Base-by-base conservation (phyloP, 2,113 vertebrate genomes). In the Nycticorax nycticorax region DNA sequence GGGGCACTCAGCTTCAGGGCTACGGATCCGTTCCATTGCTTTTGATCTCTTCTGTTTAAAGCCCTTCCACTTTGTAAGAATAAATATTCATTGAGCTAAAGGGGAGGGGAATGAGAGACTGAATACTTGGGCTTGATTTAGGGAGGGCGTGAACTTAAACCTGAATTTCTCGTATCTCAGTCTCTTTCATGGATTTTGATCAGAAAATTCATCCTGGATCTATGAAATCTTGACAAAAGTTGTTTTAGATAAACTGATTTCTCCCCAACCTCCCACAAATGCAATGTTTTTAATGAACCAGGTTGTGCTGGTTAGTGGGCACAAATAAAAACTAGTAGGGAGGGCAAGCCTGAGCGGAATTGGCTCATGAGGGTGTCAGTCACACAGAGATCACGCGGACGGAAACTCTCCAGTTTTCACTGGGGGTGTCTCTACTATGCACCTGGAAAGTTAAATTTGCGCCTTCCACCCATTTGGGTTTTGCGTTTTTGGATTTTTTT, bases 51-150 rank as follows among this genome's bases (percentile, higher is more conserved):
- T 63, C 79, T 37, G 11, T 63, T 89, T n/a, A n/a, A 96, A 91
- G 32, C 41, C 60, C 47, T 84, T 92, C 52, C 8, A 7, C 48
- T 72, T 71, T 7, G 3, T 55, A 37, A 39, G 28, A 52, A 92
- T 87, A 84, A 96, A 96, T 87, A 96, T 87, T 84, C 60, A 75
- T 78, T n/a, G 43, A 22, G 32, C 55, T 80, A 59, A 89, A 74
- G 43, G 37, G 41, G 30, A 43, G 27, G n/a, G 41, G 32, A 89
- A 62, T 6, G 28, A 89, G 91, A 77, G 64, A 14, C 53, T 33
- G 39, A 90, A n/a, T 45, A 23, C 14, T 48, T 23, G 66, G 77
- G 14, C 66, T 50, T 35, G 45, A 89, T 39, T 56, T 66, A 95
- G 32, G 10, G 52, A 79, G 66, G 73, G 60, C 56, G 48, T 45